These are phyloP conservation scores for Lipophrys pholis DNA, from an alignment of 2,113 vertebrate genomes.

Conservation along the genomic window DNA sequence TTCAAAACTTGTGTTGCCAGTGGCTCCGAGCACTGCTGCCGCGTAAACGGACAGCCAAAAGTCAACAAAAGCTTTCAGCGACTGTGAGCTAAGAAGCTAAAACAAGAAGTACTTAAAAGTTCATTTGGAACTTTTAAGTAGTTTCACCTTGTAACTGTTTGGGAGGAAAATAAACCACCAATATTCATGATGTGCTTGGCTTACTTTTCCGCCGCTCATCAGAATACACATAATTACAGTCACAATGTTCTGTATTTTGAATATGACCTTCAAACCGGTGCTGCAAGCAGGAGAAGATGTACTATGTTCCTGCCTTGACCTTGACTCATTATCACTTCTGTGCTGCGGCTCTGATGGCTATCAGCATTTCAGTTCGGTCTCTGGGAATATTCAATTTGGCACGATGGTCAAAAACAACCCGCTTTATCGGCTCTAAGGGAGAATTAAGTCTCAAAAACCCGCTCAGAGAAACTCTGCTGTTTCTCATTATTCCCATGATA, in stretches of 20 bases:
- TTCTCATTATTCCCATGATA: slow-evolving; percentile 55
- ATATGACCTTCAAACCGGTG: slow-evolving; percentile 22
- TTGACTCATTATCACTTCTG: slow-evolving; percentile 49
- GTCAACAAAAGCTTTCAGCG: too few relatives aligned
- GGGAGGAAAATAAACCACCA: background rate
- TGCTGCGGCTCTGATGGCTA: slow-evolving; percentile 48
- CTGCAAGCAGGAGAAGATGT: slow-evolving; percentile 13
- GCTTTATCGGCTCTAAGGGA: slow-evolving; percentile 57
- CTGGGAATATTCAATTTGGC: slow-evolving; percentile 62
- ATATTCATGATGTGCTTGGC: background rate
- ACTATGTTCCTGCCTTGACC: slow-evolving; percentile 54
- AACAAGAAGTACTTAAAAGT: too few relatives aligned
- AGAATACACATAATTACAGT: slow-evolving; percentile 19
- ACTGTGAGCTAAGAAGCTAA: too few relatives aligned
- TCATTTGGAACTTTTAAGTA: background rate
- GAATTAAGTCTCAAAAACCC: slow-evolving; percentile 58
- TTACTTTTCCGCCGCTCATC: slow-evolving; percentile 28
- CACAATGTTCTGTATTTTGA: slow-evolving; percentile 22
- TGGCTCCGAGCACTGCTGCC: too few relatives aligned
- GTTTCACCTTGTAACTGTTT: background rate
- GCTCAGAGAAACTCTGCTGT: slow-evolving; percentile 38
- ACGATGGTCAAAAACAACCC: slow-evolving; percentile 61
- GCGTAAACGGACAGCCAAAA: too few relatives aligned
- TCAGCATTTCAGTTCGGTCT: slow-evolving; percentile 61
- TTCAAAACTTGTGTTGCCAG: too few relatives aligned